Base-by-base conservation (phyloP, 1,140 invertebrate genomes). In the Rhagoletis pomonella region DNA sequence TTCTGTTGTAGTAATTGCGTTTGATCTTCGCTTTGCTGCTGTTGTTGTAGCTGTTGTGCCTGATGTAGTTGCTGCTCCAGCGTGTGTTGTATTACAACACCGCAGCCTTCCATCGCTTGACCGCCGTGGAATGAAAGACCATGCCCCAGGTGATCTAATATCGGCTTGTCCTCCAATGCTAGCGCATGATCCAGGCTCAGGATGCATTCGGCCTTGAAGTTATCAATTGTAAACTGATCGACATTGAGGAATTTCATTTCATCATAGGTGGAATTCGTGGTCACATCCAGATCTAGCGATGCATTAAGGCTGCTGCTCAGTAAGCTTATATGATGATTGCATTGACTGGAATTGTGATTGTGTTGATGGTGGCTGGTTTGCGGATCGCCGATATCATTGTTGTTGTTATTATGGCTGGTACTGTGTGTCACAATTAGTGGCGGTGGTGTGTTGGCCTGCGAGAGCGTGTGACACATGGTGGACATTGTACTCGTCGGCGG, bases 231-330 rank as follows among this genome's bases (percentile, higher is more conserved):
- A 55, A 92, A 93, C 88, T 93, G 92, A 89, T 93, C 92, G 29
- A 93, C 91, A 88, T 90, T 91, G 39, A 93, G 89, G 85, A 91
- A 93, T 88, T 93, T 93, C 90, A 93, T 93, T 89, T 92, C 92
- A 44, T 93, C 92, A 77, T 93, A 93, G 69, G 91, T 90, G n/a
- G 91, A 91, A 50, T 88, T 89, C 59, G 90, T 89, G 7, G 90
- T 90, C 55, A 86, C 73, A 87, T 91, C 87, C 47, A 92, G 86
- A 47, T 91, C 91, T 29, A 91, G 87, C 3, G 91, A 89, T 44
- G 62, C 59, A 64, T 90, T 89, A 47, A 91, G 90, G 14, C 89
- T 89, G 10, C 60, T 86, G 62, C 39, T 87, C 0, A 87, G 50
- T 7, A 87, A 7, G 47, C 39, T n/a, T 29, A 85, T 55, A n/a